A percentile compares a stretch with the other conserved stretches of the same genome.
phyloP scores from a whole-genome alignment of 1,140 invertebrate genomes.

The Drosophila nigrodunni region DNA sequence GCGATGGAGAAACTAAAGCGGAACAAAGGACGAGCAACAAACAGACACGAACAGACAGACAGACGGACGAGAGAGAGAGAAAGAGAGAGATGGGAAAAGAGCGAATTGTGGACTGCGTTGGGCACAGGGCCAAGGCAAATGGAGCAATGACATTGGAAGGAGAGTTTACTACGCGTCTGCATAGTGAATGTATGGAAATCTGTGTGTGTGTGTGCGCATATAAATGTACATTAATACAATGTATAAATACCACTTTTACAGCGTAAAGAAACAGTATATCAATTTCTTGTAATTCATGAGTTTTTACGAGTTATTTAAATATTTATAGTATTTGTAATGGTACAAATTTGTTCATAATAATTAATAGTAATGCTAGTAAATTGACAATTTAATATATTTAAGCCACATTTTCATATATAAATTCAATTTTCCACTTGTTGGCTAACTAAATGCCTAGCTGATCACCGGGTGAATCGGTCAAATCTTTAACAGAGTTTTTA shows the following conservation, averaged over 20 bases:
- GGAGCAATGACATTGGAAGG: constrained; percentile 60
- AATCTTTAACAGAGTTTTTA: constrained; percentile 51
- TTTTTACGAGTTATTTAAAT: too few relatives aligned
- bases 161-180: constrained; percentile 3
- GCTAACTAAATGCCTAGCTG: constrained; percentile 20
- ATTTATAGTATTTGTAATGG: too few relatives aligned
- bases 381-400: too few relatives aligned
- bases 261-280: too few relatives aligned
- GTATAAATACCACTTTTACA: too few relatives aligned
- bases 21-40: constrained; percentile 40
- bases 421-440: background rate
- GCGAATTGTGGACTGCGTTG: constrained; percentile 22
- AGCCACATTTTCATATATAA: background rate
- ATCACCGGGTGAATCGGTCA: background rate
- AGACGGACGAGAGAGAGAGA: constrained; percentile 13
- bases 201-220: background rate
- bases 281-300: too few relatives aligned
- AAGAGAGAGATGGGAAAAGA: background rate
- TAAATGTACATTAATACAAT: background rate
- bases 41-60: constrained; percentile 2
- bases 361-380: too few relatives aligned
- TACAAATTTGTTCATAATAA: background rate
- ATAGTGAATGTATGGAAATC: background rate
- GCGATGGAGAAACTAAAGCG: constrained; percentile 44
- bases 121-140: constrained; percentile 74